Percentiles rank a stretch among this genome's conserved stretches.
Evolutionary conservation across 2,797 vertebrate genomes (phyloP).

Genomic region (Sebastes iracundus): DNA sequence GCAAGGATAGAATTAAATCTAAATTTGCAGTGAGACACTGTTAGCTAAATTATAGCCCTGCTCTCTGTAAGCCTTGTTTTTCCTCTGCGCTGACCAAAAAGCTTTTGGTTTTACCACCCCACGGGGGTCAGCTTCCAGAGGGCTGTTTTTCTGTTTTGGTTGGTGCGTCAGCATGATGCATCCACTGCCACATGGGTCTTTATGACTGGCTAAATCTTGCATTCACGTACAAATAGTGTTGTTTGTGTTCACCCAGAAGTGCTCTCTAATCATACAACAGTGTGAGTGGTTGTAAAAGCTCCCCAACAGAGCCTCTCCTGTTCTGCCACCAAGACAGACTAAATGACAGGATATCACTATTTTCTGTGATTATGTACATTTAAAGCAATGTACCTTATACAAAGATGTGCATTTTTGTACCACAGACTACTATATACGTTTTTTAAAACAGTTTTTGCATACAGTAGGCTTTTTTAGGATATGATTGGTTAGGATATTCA

Average conservation of each 20-base stretch:
- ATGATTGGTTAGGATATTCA: background rate
- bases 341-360: constrained; percentile 40
- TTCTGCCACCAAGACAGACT: constrained; percentile 10
- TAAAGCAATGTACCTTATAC: background rate
- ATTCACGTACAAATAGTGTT: constrained; percentile 53
- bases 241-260: constrained; percentile 40
- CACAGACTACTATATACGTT: background rate
- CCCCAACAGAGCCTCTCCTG: constrained; percentile 8
- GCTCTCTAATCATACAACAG: constrained; percentile 56
- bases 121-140: constrained; percentile 54
- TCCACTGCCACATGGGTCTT: constrained; percentile 54
- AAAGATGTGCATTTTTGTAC: background rate
- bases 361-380: constrained; percentile 1
- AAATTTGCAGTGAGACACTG: constrained; percentile 76
- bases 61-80: constrained; percentile 59
- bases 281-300: constrained; percentile 20
- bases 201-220: constrained; percentile 67
- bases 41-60: constrained; percentile 80
- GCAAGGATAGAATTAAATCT: constrained; percentile 79
- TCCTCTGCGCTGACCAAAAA: constrained; percentile 57
- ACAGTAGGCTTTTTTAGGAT: background rate
- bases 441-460: background rate
- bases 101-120: constrained; percentile 59
- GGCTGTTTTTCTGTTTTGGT: constrained; percentile 49
- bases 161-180: constrained; percentile 49